These are phyloP conservation scores for Aplocera efformata DNA, from an alignment of 2,888 invertebrate genomes.

Conservation along the genomic window DNA sequence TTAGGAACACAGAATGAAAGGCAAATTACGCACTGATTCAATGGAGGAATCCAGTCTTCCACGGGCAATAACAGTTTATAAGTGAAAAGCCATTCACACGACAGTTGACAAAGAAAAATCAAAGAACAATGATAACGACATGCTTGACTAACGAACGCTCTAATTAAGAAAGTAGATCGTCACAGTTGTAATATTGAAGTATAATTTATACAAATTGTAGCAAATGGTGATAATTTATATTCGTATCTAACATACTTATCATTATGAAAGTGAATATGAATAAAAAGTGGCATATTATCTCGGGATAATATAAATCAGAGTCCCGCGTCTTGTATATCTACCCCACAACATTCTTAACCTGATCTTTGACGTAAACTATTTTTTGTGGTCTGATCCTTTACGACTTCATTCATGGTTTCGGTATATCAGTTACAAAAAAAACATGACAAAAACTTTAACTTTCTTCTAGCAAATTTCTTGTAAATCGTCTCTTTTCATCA, in stretches of 20 bases:
- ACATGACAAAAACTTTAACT: too few species aligned
- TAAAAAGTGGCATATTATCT: too few species aligned
- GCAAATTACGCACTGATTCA: constrained; percentile 38
- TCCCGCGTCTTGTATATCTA: too few species aligned
- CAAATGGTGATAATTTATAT: too few species aligned
- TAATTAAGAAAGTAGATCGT: constrained; percentile 11
- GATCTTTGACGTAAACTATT: background rate
- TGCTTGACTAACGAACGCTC: constrained; percentile 5
- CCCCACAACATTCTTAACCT: too few species aligned
- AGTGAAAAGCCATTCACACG: constrained; percentile 37
- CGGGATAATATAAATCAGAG: too few species aligned
- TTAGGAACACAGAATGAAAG: constrained; percentile 26
- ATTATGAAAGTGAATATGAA: background rate
- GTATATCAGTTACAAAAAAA: constrained; percentile 10
- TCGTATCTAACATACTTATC: background rate
- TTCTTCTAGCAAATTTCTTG: too few species aligned
- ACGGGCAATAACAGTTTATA: constrained; percentile 31
- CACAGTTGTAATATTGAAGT: background rate
- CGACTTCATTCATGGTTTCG: constrained; percentile 14
- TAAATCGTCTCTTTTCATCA: too few species aligned
- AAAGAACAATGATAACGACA: constrained; percentile 23
- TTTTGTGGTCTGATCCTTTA: constrained; percentile 7
- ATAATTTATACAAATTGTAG: background rate
- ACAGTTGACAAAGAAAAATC: constrained; percentile 20
- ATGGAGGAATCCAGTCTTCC: constrained; percentile 26